Base-by-base conservation (phyloP, 2,113 vertebrate genomes). In the Caloenas nicobarica region DNA sequence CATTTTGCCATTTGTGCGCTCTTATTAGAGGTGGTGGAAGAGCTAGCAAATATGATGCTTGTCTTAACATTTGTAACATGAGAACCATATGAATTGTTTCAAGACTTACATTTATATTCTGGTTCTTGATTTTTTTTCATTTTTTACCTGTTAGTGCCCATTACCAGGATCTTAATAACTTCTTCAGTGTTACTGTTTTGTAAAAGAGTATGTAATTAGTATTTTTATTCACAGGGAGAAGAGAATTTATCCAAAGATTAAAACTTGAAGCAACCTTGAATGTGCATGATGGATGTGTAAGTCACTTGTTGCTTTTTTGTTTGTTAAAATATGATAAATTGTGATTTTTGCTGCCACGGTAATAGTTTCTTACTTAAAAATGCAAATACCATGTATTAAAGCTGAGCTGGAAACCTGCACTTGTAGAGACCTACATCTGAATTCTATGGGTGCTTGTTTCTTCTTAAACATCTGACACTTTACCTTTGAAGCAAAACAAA, bases 281-380 rank as follows among this genome's bases (percentile, higher is more conserved):
- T 97, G 99, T 99, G 50, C 99, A 99, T 31, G 99, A 99, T 98
- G 99, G 99, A 98, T 99, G 99, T 97, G 99, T 99, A 98, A 99
- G 99, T 99, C 80, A 95, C 51, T 80, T 83, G 28, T 66, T 87
- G 74, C 29, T 51, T 95, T 70, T 91, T 58, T 46, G 10, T 71
- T 89, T 77, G 31, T 72, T 93, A 62, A 76, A 88, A 50, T 36
- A 19, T 51, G 9, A 74, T 79, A 28, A 86, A 56, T 58, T 85
- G 11, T 44, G 13, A 31, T 68, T 92, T 17, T 92, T 13, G 6
- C 61, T 94, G 54, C 33, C 29, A 25, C 4, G 4, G 36, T 70
- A 71, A 24, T 26, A 60, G 8, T 81, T 31, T 16, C 23, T 71
- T 61, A 50, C 7, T 62, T 83, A 34, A 81, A 83, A 86, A 68